These are phyloP conservation scores for Centruroides vittatus DNA, from an alignment of 1,140 invertebrate species.

Conservation along the genomic window DNA sequence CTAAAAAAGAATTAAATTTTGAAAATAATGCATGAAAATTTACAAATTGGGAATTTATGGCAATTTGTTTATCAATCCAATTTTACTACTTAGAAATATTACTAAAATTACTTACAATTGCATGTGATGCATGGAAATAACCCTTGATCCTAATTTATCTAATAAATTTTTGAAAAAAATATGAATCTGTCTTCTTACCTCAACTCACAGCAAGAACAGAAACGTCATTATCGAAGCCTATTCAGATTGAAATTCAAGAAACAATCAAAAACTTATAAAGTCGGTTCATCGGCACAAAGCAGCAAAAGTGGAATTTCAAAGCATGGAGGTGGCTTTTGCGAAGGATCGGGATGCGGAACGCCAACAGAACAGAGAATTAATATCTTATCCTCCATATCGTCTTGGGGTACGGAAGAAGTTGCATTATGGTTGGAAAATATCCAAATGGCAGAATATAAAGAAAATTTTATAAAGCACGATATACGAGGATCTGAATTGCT, in stretches of 20 bases:
- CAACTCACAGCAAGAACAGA: slow-evolving; percentile 18
- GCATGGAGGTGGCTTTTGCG: slow-evolving; percentile 2
- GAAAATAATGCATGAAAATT: too few relatives aligned
- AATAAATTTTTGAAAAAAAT: too few relatives aligned
- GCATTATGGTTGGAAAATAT: slow-evolving; percentile 69
- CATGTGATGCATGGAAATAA: too few relatives aligned
- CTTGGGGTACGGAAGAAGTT: slow-evolving; percentile 42
- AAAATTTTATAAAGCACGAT: slow-evolving; percentile 71
- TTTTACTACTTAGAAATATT: too few relatives aligned
- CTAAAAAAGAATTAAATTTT: too few relatives aligned
- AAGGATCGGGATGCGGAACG: slow-evolving; percentile 11
- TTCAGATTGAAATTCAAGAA: slow-evolving; percentile 23
- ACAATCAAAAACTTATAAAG: slow-evolving; percentile 15
- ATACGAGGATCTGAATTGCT: slow-evolving; percentile 80
- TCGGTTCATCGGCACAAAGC: slow-evolving; percentile 2
- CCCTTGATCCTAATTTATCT: too few relatives aligned
- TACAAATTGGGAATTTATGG: too few relatives aligned
- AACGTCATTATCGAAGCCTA: slow-evolving; percentile 21
- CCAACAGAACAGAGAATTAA: slow-evolving; percentile 1
- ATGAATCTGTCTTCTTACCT: background rate
- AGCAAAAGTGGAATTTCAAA: background rate
- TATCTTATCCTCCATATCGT: slow-evolving; percentile 17
- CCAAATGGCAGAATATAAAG: slow-evolving; percentile 66
- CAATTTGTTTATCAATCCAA: too few relatives aligned
- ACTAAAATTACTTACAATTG: too few relatives aligned